Conservation (phyloP, 2,888 invertebrate species). For the Macaria notata region DNA sequence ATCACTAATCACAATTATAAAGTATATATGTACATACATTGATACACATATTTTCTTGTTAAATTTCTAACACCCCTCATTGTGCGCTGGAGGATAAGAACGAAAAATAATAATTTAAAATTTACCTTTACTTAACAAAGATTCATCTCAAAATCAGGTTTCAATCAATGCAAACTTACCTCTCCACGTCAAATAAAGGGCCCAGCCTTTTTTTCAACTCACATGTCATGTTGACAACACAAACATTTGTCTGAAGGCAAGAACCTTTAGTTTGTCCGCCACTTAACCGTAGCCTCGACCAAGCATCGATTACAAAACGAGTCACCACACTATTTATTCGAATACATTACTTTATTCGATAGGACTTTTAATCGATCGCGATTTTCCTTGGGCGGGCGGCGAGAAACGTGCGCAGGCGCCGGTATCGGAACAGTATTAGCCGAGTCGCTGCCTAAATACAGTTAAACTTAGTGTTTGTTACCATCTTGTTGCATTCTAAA, state of each 20-base stretch:
- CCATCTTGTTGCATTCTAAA: slow-evolving; percentile 56
- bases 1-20: too few species aligned
- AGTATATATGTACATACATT: too few species aligned
- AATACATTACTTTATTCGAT: slow-evolving; percentile 8
- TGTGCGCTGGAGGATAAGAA: too few species aligned
- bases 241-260: slow-evolving; percentile 60
- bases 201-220: slow-evolving; percentile 29
- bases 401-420: slow-evolving; percentile 74
- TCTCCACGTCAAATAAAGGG: slow-evolving; percentile 12
- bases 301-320: slow-evolving; percentile 35
- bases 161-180: slow-evolving; percentile 26
- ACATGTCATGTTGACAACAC: slow-evolving; percentile 65
- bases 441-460: slow-evolving; percentile 49
- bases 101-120: too few species aligned
- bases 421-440: slow-evolving; percentile 66
- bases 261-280: slow-evolving; percentile 43
- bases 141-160: background rate
- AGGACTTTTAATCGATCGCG: slow-evolving; percentile 26
- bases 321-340: slow-evolving; percentile 36
- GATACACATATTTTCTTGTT: too few species aligned
- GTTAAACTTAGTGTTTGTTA: slow-evolving; percentile 64
- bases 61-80: too few species aligned
- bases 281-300: slow-evolving; percentile 44
- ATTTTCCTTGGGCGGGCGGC: slow-evolving; percentile 69
- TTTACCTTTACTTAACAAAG: too few species aligned